Evolutionary conservation across 2,888 invertebrate species (phyloP), one percentile per base, ranked within the genome.

Genomic region (Atrina japonica): DNA sequence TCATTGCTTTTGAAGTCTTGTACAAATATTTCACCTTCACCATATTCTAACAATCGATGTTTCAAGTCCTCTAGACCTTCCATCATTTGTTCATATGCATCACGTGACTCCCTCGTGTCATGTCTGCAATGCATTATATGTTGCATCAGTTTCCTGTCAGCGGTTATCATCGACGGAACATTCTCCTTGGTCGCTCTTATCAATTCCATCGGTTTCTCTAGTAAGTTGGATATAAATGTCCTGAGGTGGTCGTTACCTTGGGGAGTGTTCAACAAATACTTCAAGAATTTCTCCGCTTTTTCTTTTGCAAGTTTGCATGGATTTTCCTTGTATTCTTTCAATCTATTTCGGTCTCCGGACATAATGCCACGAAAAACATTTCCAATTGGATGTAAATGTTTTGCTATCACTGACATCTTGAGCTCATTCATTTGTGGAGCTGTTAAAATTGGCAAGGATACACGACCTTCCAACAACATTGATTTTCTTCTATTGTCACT

Each of bases 141-240:
- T 3, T 79, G 75, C 53, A 86, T 75, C 11, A 82, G 27, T n/a
- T 75, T 58, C 35, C 81, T 77, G 56, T 84, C 84, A 0, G 81
- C 67, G 1, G 75, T 47, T 21, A 86, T 82, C 55, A 78, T 72
- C 9, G 59, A 61, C 9, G 82, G 82, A 18, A 82, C 75, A 43
- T 71, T 71, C n/a, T 64, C 7, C 50, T 75, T 72, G 1, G 77
- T 47, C 11, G 66, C 70, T 29, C n/a, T 49, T 2, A 82, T 59
- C 25, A 72, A 74, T 0, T 77, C 74, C n/a, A 69, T 72, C 23
- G 77, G 75, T 41, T 74, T 43, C 18, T 80, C 77, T 18, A 82
- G 25, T 16, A 80, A 50, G 41, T 56, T 70, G 0, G 76, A 70
- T 3, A 76, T 72, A 29, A 78, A 70, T 0, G 49, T 23, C 30